phyloP scores from a whole-genome alignment of 2,888 invertebrate genomes.

The Dendrolimus pini region DNA sequence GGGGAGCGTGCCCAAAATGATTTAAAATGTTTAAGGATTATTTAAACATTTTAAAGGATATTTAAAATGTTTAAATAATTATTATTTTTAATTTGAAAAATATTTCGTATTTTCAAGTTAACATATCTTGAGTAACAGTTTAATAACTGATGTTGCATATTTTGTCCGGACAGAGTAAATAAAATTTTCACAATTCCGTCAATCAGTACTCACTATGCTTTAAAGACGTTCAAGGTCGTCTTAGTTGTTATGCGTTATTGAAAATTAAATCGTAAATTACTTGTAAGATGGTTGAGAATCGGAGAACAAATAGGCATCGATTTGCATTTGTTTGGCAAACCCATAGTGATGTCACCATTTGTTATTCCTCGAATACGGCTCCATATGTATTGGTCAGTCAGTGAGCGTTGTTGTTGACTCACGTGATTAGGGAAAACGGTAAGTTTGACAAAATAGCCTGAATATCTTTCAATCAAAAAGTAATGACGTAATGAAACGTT shows the following conservation, averaged over 20 bases:
- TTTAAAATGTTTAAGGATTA: too few relatives aligned
- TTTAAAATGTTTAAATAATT: too few relatives aligned
- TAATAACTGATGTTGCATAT: neutral
- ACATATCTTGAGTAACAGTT: neutral
- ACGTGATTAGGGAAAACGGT: constrained; percentile 39
- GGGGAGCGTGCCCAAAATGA: too few relatives aligned
- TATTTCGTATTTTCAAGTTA: neutral
- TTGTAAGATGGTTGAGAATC: constrained; percentile 24
- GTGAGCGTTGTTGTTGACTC: constrained; percentile 45
- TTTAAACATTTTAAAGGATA: too few relatives aligned
- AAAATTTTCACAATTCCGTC: constrained; percentile 15
- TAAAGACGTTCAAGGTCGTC: constrained; percentile 43
- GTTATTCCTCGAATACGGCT: constrained; percentile 53
- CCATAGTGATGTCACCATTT: constrained; percentile 65
- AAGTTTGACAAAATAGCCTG: neutral
- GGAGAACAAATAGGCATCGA: constrained; percentile 22
- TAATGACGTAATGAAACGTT: neutral
- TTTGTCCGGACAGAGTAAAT: neutral
- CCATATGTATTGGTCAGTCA: constrained; percentile 47
- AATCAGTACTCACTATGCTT: constrained; percentile 22
- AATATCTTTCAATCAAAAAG: neutral
- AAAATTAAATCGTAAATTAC: constrained; percentile 35
- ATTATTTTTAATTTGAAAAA: neutral
- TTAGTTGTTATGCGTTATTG: constrained; percentile 19
- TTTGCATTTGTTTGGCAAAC: constrained; percentile 36